Evolutionary conservation across 1,140 invertebrate species (phyloP).

Genomic region (Proales similis): DNA sequence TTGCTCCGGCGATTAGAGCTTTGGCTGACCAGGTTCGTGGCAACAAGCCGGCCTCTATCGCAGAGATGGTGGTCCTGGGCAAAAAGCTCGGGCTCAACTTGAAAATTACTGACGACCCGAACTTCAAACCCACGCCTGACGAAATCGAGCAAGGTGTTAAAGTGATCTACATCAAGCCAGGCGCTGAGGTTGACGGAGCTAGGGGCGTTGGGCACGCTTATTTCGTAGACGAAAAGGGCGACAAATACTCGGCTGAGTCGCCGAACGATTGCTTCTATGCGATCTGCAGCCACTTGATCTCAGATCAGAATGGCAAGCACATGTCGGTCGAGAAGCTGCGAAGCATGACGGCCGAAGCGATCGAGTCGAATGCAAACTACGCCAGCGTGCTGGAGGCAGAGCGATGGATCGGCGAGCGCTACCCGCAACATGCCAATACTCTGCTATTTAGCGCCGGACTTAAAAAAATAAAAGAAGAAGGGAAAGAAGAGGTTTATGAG

Average conservation of each 20-base stretch:
- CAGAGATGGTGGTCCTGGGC: neutral
- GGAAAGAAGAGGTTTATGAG: neutral
- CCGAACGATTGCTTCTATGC: slow-evolving; percentile 2
- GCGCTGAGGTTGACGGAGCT: neutral
- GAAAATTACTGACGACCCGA: neutral
- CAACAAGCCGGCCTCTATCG: neutral
- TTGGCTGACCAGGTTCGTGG: neutral
- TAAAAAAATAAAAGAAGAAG: neutral
- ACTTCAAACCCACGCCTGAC: neutral
- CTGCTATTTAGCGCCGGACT: neutral
- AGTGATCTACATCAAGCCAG: neutral
- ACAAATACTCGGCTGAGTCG: neutral
- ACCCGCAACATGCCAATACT: neutral
- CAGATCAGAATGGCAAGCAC: neutral
- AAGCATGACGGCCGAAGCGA: neutral
- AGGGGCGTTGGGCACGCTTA: neutral
- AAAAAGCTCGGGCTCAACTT: neutral
- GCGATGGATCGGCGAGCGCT: neutral
- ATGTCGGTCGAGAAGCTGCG: neutral
- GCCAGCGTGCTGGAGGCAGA: neutral
- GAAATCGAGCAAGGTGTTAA: neutral
- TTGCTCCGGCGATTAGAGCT: neutral
- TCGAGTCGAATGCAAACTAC: neutral
- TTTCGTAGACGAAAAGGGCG: neutral
- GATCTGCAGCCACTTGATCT: neutral